A percentile compares a stretch with the other conserved stretches of the same genome.
phyloP scores from a whole-genome alignment of 2,888 invertebrate genomes.

The Epinotia ramella region DNA sequence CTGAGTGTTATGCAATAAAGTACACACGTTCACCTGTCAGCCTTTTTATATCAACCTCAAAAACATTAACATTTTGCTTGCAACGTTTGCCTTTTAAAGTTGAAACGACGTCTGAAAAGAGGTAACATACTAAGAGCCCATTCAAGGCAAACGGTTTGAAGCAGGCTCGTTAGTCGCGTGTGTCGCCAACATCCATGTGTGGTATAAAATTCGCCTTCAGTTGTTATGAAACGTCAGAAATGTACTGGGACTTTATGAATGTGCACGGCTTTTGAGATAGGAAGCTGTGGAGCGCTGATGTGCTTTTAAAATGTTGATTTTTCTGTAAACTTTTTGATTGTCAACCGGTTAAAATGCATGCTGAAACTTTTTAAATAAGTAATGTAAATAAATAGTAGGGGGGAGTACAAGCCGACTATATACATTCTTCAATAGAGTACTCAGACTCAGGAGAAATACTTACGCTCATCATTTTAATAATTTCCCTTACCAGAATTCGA shows the following conservation, averaged over 20 bases:
- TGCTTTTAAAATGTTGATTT: too few relatives aligned
- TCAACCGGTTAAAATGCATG: too few relatives aligned
- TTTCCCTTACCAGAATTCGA: too few relatives aligned
- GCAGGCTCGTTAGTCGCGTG: conserved; percentile 18
- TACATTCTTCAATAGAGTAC: too few relatives aligned
- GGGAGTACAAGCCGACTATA: too few relatives aligned
- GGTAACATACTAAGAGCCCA: neutral
- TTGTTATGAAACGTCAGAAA: conserved; percentile 1
- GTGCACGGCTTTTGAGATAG: too few relatives aligned
- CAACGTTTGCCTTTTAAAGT: conserved; percentile 8
- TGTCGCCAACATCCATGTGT: conserved; percentile 1
- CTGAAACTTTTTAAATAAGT: too few relatives aligned
- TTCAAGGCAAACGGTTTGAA: conserved; percentile 11
- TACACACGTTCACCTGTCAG: neutral
- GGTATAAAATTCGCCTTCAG: conserved; percentile 7
- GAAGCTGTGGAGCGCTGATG: too few relatives aligned
- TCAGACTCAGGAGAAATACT: too few relatives aligned
- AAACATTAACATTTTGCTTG: neutral
- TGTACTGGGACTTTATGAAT: neutral
- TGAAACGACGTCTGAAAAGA: neutral
- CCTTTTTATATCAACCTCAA: neutral
- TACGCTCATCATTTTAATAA: too few relatives aligned
- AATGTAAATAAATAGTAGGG: too few relatives aligned
- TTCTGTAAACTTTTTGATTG: too few relatives aligned
- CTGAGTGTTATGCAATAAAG: neutral